A percentile compares a stretch with the other conserved stretches of the same genome.
These are phyloP conservation scores for Perizoma affinitatum DNA, from an alignment of 2,888 invertebrate species.

Conservation along the genomic window DNA sequence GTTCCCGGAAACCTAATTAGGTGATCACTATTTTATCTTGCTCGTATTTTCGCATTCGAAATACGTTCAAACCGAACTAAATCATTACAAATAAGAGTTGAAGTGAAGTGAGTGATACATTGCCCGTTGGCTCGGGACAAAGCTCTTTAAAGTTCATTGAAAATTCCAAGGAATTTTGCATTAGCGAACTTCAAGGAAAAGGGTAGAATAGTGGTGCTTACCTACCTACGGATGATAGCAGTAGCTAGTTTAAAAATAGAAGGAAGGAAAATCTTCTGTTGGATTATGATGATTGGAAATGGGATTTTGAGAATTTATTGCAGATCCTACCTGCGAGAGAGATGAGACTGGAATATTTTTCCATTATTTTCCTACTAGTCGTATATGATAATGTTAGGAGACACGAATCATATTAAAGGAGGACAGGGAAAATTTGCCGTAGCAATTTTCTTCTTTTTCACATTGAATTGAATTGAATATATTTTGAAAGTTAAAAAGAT, in stretches of 20 bases:
- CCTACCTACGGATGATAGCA: not conserved
- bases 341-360: too few relatives aligned
- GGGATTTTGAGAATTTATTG: too few relatives aligned
- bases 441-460: too few relatives aligned
- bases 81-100: slow-evolving; percentile 46
- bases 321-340: too few relatives aligned
- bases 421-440: too few relatives aligned
- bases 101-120: slow-evolving; percentile 45
- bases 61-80: slow-evolving; percentile 37
- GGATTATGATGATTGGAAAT: too few relatives aligned
- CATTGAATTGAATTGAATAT: too few relatives aligned
- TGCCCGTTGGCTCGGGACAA: slow-evolving; percentile 23
- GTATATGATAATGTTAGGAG: too few relatives aligned
- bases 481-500: not conserved
- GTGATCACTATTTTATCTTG: slow-evolving; percentile 29
- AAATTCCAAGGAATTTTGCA: slow-evolving; percentile 32
- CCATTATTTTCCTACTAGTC: too few relatives aligned
- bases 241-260: too few relatives aligned
- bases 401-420: too few relatives aligned
- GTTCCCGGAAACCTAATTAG: slow-evolving; percentile 41
- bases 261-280: too few relatives aligned
- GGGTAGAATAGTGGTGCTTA: slow-evolving; percentile 6
- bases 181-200: slow-evolving; percentile 27
- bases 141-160: slow-evolving; percentile 32
- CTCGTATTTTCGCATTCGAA: slow-evolving; percentile 40